Evolutionary conservation across 2,113 vertebrate species (phyloP), one percentile per base, ranked within the genome.

Genomic region (Saguinus imperator): DNA sequence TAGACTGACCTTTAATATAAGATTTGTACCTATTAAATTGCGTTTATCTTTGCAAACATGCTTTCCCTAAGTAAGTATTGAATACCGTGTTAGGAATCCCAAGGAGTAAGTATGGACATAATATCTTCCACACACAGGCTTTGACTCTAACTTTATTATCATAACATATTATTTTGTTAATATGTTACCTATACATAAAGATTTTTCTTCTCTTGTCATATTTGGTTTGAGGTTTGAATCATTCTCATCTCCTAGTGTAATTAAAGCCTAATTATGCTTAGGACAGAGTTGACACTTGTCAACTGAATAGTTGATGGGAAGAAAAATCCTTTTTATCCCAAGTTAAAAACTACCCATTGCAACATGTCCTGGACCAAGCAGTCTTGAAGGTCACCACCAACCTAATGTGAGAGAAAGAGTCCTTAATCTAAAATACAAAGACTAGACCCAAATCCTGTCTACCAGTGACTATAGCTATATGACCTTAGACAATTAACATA

Each of bases 401-500:
- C 35, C 43, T n/a, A 14, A 37, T 48, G 20, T 45, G 52, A 72
- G n/a, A 25, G n/a, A 68, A 57, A 75, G 29, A 48, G 11, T 27
- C 35, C 13, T 23, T 11, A 55, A 58, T 80, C 3, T 61, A 21
- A 6, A 37, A 6, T 40, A 35, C 35, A 40, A 82, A 55, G 64
- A 13, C 3, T 4, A n/a, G 20, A 9, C 11, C 52, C 16, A 0
- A 20, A 32, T n/a, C 32, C 20, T 55, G 2, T 14, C 52, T 83
- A 20, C n/a, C 23, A 72, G 27, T 40, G 27, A 55, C 37, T 45
- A 0, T 6, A 83, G 29, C 29, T 52, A 9, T 17, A 32, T 75
- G 87, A 95, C 95, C 77, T 84, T 50, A 48, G 32, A 66, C 48
- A 68, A 57, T 66, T 83, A 87, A 87, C 17, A 16, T 94, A 88